phyloP scores from a whole-genome alignment of 2,888 invertebrate species.

The Coelopa pilipes region DNA sequence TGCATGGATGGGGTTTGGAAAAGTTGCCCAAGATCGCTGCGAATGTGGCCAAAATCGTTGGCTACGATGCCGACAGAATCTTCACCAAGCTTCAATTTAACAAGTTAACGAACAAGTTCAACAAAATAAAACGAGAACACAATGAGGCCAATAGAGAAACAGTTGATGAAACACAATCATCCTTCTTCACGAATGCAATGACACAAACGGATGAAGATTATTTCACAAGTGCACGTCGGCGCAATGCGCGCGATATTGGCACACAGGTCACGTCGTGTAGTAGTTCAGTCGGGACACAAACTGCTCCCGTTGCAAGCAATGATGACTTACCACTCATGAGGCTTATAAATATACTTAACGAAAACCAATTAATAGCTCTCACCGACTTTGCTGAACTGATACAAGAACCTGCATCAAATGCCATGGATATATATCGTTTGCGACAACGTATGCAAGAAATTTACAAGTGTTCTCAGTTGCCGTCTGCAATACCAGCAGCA shows the following conservation, averaged over 20 bases:
- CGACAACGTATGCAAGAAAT: constrained; percentile 47
- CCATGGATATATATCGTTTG: constrained; percentile 43
- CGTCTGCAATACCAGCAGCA: constrained; percentile 28
- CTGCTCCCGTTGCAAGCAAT: constrained; percentile 22
- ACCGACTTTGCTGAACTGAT: constrained; percentile 47
- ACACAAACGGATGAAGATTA: constrained; percentile 47
- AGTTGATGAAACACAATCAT: constrained; percentile 39
- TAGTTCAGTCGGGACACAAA: constrained; percentile 27
- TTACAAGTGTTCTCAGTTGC: constrained; percentile 47
- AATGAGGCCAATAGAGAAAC: constrained; percentile 17
- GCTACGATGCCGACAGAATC: constrained; percentile 42
- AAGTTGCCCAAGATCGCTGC: constrained; percentile 39
- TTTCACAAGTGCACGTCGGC: constrained; percentile 31
- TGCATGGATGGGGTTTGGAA: constrained; percentile 47
- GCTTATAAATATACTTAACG: constrained; percentile 44
- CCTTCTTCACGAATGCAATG: constrained; percentile 44
- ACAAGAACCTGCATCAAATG: constrained; percentile 38
- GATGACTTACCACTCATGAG: constrained; percentile 46
- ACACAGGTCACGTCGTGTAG: constrained; percentile 39
- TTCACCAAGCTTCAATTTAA: constrained; percentile 39
- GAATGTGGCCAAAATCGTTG: constrained; percentile 42
- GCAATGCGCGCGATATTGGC: constrained; percentile 37
- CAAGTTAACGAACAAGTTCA: constrained; percentile 42
- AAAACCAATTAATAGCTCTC: constrained; percentile 48
- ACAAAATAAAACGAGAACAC: constrained; percentile 39